Evolutionary conservation across 2,888 invertebrate genomes (phyloP).

Genomic region (Hirtodrosophila cameraria): DNA sequence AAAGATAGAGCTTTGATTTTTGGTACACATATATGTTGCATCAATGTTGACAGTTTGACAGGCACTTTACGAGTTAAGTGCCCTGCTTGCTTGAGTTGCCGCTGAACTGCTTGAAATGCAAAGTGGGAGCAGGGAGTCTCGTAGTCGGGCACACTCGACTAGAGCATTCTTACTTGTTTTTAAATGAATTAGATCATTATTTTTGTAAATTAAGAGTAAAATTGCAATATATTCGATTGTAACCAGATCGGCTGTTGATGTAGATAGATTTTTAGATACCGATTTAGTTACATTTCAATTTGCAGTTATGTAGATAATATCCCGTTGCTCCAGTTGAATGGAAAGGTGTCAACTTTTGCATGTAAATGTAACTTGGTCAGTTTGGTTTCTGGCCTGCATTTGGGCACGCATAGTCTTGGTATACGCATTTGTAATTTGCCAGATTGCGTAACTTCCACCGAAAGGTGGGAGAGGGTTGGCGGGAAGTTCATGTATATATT

Average conservation of each 20-base stretch:
- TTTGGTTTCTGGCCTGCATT: neutral
- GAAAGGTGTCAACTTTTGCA: slow-evolving; percentile 22
- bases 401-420: slow-evolving; percentile 34
- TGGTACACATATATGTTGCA: no score
- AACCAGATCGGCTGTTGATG: no score
- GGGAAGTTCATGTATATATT: slow-evolving; percentile 52
- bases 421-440: slow-evolving; percentile 36
- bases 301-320: neutral
- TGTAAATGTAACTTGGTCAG: slow-evolving; percentile 12
- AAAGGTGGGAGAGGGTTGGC: neutral
- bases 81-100: no score
- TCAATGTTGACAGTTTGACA: no score
- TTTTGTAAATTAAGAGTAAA: no score
- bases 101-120: no score
- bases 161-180: no score
- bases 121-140: no score
- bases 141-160: no score
- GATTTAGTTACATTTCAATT: neutral
- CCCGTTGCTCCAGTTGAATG: neutral
- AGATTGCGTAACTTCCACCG: slow-evolving; percentile 45
- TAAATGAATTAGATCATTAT: no score
- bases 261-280: neutral
- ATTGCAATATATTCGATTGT: neutral
- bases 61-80: no score
- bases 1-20: no score